These are phyloP conservation scores for Cinara cedri DNA, from an alignment of 2,888 invertebrate species.

Conservation along the genomic window DNA sequence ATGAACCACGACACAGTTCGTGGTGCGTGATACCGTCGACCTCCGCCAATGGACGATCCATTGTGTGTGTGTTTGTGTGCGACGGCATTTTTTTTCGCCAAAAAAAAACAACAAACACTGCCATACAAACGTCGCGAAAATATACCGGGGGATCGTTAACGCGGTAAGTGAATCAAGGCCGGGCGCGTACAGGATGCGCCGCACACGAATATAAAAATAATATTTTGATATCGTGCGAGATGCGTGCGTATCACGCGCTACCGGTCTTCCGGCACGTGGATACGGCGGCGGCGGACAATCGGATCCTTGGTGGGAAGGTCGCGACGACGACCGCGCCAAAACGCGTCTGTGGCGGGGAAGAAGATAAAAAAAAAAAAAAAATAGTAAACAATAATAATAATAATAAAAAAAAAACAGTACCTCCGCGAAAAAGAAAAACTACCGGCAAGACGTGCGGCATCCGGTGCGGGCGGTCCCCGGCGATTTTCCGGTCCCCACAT, in stretches of 20 bases:
- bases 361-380: background rate
- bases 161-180: slow-evolving; percentile 25
- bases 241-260: background rate
- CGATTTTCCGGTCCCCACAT: background rate
- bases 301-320: slow-evolving; percentile 55
- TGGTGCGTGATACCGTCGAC: background rate
- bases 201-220: background rate
- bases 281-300: slow-evolving; percentile 3
- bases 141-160: background rate
- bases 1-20: no score
- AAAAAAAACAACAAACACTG: background rate
- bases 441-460: background rate
- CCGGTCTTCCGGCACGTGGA: slow-evolving; percentile 23
- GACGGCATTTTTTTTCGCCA: no score
- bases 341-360: background rate
- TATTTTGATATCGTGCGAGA: background rate
- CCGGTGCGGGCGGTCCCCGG: background rate
- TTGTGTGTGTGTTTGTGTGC: background rate
- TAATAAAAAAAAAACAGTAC: no score
- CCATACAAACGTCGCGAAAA: slow-evolving; percentile 11
- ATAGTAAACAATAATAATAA: no score
- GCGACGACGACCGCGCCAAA: background rate
- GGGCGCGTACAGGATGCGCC: background rate
- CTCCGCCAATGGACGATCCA: background rate
- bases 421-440: background rate